phyloP scores from a whole-genome alignment of 2,113 vertebrate species.

The Bettongia penicillata region DNA sequence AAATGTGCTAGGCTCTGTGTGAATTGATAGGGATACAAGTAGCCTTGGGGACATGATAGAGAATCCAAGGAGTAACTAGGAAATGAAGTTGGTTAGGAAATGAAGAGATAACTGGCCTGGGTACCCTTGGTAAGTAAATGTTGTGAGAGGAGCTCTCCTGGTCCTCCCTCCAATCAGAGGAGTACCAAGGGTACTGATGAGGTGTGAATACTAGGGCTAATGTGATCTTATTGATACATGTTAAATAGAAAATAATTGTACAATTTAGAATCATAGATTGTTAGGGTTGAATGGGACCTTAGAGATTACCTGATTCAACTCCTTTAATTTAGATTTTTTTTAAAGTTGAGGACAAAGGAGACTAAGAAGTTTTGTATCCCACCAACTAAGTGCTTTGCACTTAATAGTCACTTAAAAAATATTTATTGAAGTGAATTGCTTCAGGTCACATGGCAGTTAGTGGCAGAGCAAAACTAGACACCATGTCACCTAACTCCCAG shows the following conservation, averaged over 20 bases:
- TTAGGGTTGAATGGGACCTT: background rate
- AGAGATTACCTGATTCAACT: background rate
- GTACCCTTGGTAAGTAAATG: background rate
- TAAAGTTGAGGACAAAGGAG: background rate
- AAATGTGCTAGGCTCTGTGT: background rate
- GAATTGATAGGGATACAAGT: background rate
- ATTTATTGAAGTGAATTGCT: background rate
- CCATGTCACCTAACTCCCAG: background rate
- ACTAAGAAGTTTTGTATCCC: background rate
- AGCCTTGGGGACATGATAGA: background rate
- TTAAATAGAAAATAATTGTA: background rate
- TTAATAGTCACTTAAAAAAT: background rate
- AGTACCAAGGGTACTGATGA: background rate
- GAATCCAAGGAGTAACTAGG: background rate
- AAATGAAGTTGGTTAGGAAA: background rate
- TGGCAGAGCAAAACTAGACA: background rate
- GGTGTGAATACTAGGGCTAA: background rate
- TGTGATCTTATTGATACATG: background rate
- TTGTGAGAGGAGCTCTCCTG: background rate
- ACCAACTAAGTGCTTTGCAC: background rate
- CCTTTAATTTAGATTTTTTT: background rate
- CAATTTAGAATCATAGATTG: background rate
- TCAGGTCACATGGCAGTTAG: background rate
- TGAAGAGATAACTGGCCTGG: background rate
- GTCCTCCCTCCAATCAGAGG: background rate